phyloP scores from a whole-genome alignment of 2,888 invertebrate species.

The Mystacides longicornis region DNA sequence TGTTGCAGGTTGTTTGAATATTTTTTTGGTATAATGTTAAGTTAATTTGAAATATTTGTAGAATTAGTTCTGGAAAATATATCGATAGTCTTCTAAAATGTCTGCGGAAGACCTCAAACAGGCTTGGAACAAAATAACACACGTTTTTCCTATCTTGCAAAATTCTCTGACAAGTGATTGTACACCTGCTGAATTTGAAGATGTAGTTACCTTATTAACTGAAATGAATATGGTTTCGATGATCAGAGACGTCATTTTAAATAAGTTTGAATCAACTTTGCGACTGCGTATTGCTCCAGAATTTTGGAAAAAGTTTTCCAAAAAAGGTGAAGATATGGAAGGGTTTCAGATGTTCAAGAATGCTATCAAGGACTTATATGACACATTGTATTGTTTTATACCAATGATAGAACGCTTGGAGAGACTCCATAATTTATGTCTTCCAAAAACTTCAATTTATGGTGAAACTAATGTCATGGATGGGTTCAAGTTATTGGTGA shows the following conservation, averaged over 20 bases:
- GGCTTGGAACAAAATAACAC: slow-evolving; percentile 12
- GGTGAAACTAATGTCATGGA: slow-evolving; percentile 48
- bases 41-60: neutral
- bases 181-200: slow-evolving; percentile 37
- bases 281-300: slow-evolving; percentile 53
- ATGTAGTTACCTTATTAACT: slow-evolving; percentile 39
- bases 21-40: no score
- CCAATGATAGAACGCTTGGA: slow-evolving; percentile 50
- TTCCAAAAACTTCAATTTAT: slow-evolving; percentile 43
- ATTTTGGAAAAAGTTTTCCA: slow-evolving; percentile 60
- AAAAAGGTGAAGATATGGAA: slow-evolving; percentile 45
- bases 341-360: slow-evolving; percentile 59
- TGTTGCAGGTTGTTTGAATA: no score
- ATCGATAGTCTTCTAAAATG: slow-evolving; percentile 5
- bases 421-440: slow-evolving; percentile 41
- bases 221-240: slow-evolving; percentile 39
- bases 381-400: slow-evolving; percentile 48
- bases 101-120: slow-evolving; percentile 8
- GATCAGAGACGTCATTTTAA: slow-evolving; percentile 40
- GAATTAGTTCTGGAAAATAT: neutral
- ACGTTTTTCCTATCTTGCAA: slow-evolving; percentile 42
- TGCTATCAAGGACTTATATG: slow-evolving; percentile 59
- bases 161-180: slow-evolving; percentile 39
- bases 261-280: slow-evolving; percentile 52
- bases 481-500: slow-evolving; percentile 57